A percentile compares a stretch with the other conserved stretches of the same genome.
phyloP scores from a whole-genome alignment of 2,113 vertebrate genomes.

The Ciconia boyciana region DNA sequence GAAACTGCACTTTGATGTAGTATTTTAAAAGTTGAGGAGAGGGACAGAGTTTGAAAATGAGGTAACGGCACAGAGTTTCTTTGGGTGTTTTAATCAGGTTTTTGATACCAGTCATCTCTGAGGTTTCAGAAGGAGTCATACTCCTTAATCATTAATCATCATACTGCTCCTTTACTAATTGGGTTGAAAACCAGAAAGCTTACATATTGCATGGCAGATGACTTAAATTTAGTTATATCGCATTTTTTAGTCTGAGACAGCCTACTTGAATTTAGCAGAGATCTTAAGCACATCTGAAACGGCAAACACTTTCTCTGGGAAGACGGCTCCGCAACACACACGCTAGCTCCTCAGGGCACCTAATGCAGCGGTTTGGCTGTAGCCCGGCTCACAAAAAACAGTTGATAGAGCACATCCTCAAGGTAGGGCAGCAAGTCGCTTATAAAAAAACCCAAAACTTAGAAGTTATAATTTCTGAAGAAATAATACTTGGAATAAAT shows the following conservation, averaged over 20 bases:
- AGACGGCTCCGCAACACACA: fast-evolving
- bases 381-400: neutral
- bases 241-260: neutral
- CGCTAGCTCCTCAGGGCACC: fast-evolving
- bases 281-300: neutral
- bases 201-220: fast-evolving
- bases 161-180: fast-evolving
- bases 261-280: neutral
- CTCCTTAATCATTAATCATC: too few relatives aligned
- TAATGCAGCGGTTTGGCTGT: fast-evolving
- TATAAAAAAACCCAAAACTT: too few relatives aligned
- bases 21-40: neutral
- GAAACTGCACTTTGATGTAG: neutral
- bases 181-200: neutral
- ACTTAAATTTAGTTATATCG: fast-evolving
- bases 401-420: too few relatives aligned
- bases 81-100: neutral
- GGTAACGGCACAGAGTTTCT: fast-evolving
- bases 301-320: too few relatives aligned
- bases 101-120: neutral
- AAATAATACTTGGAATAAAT: fast-evolving
- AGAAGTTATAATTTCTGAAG: neutral
- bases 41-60: fast-evolving
- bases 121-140: neutral
- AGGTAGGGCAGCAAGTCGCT: fast-evolving